Conservation (phyloP, 53 echinoderm and acorn worm genomes). For the Paracentrotus lividus region DNA sequence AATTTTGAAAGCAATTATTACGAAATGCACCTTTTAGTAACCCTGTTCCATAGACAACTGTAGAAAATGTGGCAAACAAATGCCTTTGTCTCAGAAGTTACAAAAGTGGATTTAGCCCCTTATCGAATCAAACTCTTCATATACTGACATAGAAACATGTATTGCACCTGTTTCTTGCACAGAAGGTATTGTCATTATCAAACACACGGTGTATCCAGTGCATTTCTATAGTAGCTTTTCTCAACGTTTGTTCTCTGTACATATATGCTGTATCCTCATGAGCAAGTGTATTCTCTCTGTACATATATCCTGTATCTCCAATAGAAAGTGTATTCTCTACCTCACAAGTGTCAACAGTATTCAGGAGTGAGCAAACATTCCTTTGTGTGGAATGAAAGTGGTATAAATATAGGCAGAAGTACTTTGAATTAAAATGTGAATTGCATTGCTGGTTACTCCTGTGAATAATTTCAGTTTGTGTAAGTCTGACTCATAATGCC, state of each 20-base stretch:
- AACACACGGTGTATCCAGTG: not conserved
- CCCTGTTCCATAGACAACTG: too few relatives aligned
- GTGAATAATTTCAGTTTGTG: not conserved
- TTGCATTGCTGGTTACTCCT: not conserved
- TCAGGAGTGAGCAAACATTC: conserved; percentile 13
- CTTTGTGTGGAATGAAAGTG: not conserved
- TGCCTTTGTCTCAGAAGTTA: too few relatives aligned
- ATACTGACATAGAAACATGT: not conserved
- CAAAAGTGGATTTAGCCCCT: too few relatives aligned
- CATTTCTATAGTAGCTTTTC: not conserved
- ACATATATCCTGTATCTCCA: not conserved
- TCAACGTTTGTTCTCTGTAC: not conserved
- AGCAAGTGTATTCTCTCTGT: not conserved
- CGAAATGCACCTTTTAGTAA: too few relatives aligned
- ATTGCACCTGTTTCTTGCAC: not conserved
- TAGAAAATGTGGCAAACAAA: too few relatives aligned
- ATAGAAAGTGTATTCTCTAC: not conserved
- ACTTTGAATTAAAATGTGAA: not conserved
- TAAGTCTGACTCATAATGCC: not conserved
- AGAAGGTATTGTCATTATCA: conserved; percentile 9
- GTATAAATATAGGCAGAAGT: not conserved
- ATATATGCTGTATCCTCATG: not conserved
- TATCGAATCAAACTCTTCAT: too few relatives aligned
- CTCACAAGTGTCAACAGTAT: conserved; percentile 8
- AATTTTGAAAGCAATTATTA: too few relatives aligned